A percentile compares a stretch with the other conserved stretches of the same genome.
Evolutionary conservation across 2,888 invertebrate species (phyloP).

Genomic region (Xanthia togata): DNA sequence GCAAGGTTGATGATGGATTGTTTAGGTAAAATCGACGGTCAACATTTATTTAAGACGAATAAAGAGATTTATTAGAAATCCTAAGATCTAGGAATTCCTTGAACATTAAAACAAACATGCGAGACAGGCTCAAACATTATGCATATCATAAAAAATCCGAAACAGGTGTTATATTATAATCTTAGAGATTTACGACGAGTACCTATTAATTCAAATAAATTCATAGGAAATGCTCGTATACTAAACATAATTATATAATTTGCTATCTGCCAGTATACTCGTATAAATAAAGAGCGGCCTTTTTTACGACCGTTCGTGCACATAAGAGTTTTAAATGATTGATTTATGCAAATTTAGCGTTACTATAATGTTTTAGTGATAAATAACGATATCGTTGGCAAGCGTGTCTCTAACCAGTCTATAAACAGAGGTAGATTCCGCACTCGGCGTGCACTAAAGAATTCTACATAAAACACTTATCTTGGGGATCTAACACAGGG

Average conservation of each 20-base stretch:
- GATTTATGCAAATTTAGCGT: conserved; percentile 54
- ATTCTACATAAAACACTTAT: conserved; percentile 23
- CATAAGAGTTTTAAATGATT: conserved; percentile 47
- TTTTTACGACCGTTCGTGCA: conserved; percentile 35
- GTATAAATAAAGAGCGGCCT: conserved; percentile 43
- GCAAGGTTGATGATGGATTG: neutral
- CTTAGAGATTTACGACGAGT: conserved; percentile 27
- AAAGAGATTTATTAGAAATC: no score
- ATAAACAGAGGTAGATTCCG: conserved; percentile 1
- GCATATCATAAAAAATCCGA: conserved; percentile 26
- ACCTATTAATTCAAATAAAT: conserved; percentile 54
- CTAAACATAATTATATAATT: conserved; percentile 35
- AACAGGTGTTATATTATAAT: conserved; percentile 35
- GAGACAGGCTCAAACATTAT: neutral
- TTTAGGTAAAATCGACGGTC: neutral
- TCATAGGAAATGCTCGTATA: conserved; percentile 28
- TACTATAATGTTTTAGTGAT: conserved; percentile 33
- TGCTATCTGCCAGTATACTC: conserved; percentile 14
- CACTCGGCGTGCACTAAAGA: neutral
- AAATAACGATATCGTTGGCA: conserved; percentile 22
- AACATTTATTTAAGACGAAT: no score
- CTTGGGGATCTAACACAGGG: conserved; percentile 15
- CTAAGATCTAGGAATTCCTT: neutral
- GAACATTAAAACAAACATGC: neutral
- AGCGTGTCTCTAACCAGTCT: conserved; percentile 19